Conservation (phyloP, 2,797 vertebrate species). For the Cetoscarus ocellatus region DNA sequence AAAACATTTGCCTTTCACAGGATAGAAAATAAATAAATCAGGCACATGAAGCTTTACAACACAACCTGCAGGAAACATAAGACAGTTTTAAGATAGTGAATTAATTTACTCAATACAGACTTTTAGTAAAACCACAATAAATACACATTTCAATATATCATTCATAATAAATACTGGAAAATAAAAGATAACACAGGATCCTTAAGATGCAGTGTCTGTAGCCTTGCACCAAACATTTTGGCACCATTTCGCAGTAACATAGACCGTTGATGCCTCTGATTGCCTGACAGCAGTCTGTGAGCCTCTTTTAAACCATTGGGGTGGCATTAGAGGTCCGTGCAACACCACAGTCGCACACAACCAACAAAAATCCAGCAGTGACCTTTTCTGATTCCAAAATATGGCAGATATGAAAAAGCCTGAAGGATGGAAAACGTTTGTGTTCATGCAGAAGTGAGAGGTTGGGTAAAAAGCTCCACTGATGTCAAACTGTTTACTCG, state of each 20-base stretch:
- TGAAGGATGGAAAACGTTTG: constrained; percentile 35
- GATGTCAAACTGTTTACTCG: constrained; percentile 8
- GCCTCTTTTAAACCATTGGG: constrained; percentile 36
- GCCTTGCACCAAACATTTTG: constrained; percentile 70
- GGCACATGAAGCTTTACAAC: constrained; percentile 91
- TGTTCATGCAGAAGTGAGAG: constrained; percentile 61
- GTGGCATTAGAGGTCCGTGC: constrained; percentile 36
- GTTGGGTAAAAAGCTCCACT: constrained; percentile 41
- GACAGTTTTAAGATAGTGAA: constrained; percentile 89
- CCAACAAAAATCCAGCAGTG: constrained; percentile 4
- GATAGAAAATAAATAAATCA: constrained; percentile 76
- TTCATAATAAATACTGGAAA: constrained; percentile 96
- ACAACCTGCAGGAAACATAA: constrained; percentile 87
- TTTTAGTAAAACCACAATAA: constrained; percentile 95
- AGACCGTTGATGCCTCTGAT: constrained; percentile 56
- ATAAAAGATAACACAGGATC: constrained; percentile 87
- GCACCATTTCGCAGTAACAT: constrained; percentile 62
- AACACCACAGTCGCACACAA: constrained; percentile 16
- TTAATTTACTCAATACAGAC: constrained; percentile 91
- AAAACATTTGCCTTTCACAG: constrained; percentile 81
- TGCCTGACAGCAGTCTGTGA: constrained; percentile 66
- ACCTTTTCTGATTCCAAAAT: constrained; percentile 23
- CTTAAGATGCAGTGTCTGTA: constrained; percentile 64
- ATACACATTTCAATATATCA: constrained; percentile 95
- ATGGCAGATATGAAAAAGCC: constrained; percentile 46